phyloP scores from a whole-genome alignment of 1,140 invertebrate genomes.

The Uloborus diversus region DNA sequence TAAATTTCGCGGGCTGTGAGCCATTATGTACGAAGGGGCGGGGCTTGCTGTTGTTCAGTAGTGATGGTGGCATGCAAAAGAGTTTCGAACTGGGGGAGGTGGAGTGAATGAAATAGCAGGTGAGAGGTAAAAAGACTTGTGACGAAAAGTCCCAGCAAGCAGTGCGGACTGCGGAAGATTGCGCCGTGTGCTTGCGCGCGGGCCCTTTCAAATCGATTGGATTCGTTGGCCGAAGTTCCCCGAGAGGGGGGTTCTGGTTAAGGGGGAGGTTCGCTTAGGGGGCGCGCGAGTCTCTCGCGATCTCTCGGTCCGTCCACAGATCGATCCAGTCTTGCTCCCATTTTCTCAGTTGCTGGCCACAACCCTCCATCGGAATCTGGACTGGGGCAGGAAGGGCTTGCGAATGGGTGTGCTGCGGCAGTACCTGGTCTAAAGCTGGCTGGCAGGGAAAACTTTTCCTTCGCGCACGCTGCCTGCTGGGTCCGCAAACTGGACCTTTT shows the following conservation, averaged over 20 bases:
- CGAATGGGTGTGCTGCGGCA: slow-evolving; percentile 55
- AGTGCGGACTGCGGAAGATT: slow-evolving; percentile 54
- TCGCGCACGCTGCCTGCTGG: slow-evolving; percentile 33
- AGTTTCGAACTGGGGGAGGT: too few relatives aligned
- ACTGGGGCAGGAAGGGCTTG: slow-evolving; percentile 48
- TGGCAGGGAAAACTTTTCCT: slow-evolving; percentile 31
- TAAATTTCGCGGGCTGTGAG: background rate
- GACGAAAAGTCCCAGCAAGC: slow-evolving; percentile 21
- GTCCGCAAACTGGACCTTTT: slow-evolving; percentile 37
- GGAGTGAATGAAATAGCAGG: too few relatives aligned
- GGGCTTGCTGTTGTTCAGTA: slow-evolving; percentile 1
- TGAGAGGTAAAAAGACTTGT: slow-evolving; percentile 27
- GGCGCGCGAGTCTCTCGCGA: slow-evolving; percentile 29
- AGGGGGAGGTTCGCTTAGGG: slow-evolving; percentile 28
- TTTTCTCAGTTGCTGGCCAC: slow-evolving; percentile 31
- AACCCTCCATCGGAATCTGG: slow-evolving; percentile 46
- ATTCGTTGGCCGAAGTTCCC: slow-evolving; percentile 23
- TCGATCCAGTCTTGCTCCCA: slow-evolving; percentile 29
- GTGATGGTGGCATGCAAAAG: slow-evolving; percentile 3
- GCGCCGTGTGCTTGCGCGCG: slow-evolving; percentile 23
- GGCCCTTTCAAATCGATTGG: slow-evolving; percentile 34
- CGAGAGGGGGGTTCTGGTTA: slow-evolving; percentile 13
- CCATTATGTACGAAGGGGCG: background rate
- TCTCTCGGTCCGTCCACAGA: background rate
- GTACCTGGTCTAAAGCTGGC: slow-evolving; percentile 51